phyloP scores from a whole-genome alignment of 2,113 vertebrate species.

The Mustelus asterias region DNA sequence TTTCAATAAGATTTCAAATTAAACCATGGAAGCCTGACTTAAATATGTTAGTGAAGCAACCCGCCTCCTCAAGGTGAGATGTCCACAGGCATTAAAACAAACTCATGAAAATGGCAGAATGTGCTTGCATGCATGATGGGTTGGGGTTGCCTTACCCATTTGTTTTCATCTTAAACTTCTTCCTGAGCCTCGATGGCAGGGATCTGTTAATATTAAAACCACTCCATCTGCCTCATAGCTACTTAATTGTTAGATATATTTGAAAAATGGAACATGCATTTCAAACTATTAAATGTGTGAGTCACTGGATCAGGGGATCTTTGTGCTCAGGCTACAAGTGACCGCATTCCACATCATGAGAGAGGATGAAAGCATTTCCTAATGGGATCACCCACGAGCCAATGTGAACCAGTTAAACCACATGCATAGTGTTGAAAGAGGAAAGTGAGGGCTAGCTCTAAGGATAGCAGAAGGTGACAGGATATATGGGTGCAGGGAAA shows the following conservation, averaged over 20 bases:
- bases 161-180: background rate
- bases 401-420: background rate
- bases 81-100: background rate
- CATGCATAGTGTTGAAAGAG: background rate
- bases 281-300: background rate
- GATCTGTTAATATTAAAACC: background rate
- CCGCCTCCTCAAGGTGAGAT: background rate
- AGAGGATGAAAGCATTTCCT: background rate
- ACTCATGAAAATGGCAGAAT: background rate
- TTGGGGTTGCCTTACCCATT: background rate
- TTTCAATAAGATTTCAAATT: background rate
- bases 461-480: background rate
- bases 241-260: background rate
- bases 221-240: background rate
- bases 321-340: background rate
- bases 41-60: background rate
- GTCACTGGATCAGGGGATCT: background rate
- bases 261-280: background rate
- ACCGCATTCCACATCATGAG: background rate
- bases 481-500: background rate
- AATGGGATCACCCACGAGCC: background rate
- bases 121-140: no score
- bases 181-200: background rate
- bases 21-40: background rate
- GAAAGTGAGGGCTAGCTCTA: background rate